Percentiles rank a stretch among this genome's conserved stretches.
Evolutionary conservation across 2,113 vertebrate species (phyloP).

Genomic region (Dromas ardeola): DNA sequence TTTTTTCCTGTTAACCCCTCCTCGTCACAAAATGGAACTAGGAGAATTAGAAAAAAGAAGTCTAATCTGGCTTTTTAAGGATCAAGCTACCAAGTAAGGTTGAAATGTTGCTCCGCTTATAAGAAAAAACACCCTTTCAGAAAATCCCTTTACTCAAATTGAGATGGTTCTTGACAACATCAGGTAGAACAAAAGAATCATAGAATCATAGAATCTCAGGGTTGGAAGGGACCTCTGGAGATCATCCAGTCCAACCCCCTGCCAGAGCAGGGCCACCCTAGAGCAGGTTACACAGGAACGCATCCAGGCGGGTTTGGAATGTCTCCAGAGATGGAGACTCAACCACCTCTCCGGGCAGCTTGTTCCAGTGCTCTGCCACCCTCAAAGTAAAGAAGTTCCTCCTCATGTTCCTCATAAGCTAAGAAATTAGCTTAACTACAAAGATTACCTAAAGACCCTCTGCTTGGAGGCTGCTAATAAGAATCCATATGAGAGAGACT

Average conservation of each 20-base stretch:
- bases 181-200: not conserved
- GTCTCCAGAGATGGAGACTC: too few species aligned
- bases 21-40: not conserved
- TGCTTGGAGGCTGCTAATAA: not conserved
- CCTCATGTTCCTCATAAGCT: too few species aligned
- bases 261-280: too few species aligned
- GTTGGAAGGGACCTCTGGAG: too few species aligned
- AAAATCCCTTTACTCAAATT: not conserved
- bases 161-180: not conserved
- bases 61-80: not conserved
- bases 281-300: too few species aligned
- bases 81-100: not conserved
- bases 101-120: not conserved
- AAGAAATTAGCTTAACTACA: not conserved
- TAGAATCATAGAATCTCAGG: too few species aligned
- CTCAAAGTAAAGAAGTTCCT: too few species aligned
- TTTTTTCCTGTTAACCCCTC: not conserved
- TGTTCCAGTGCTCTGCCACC: too few species aligned
- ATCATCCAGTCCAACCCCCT: too few species aligned
- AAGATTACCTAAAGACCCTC: not conserved
- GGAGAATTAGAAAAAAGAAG: not conserved
- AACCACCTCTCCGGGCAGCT: too few species aligned
- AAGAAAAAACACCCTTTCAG: not conserved
- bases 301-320: too few species aligned
- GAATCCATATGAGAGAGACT: not conserved